phyloP scores from a whole-genome alignment of 2,888 invertebrate genomes.

The Napeogenes inachia region DNA sequence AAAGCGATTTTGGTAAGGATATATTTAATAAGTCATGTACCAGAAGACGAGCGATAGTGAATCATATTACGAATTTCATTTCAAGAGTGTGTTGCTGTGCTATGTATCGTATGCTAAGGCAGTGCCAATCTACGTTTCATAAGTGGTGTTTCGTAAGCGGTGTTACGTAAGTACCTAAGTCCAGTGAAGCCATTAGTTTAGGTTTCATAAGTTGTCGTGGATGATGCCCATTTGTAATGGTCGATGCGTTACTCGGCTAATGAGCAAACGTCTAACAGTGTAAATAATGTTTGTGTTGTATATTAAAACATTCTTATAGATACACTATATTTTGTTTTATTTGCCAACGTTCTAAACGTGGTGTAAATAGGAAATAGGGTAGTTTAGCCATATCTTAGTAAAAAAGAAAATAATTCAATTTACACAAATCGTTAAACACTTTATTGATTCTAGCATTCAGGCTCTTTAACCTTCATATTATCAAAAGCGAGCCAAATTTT shows the following conservation, averaged over 20 bases:
- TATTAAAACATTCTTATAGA: constrained; percentile 53
- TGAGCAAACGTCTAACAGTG: constrained; percentile 34
- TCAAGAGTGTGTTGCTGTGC: constrained; percentile 35
- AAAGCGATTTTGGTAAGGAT: constrained; percentile 14
- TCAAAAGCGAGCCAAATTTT: constrained; percentile 52
- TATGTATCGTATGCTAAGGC: constrained; percentile 43
- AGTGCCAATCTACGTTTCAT: constrained; percentile 45
- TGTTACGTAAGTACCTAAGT: constrained; percentile 29
- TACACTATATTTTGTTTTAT: constrained; percentile 33
- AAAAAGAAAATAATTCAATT: not conserved
- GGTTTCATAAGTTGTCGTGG: constrained; percentile 24
- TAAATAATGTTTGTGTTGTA: constrained; percentile 68
- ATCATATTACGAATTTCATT: constrained; percentile 32
- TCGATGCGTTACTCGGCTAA: constrained; percentile 15
- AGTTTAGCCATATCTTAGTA: not conserved
- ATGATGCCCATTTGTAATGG: constrained; percentile 24
- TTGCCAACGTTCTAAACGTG: not conserved
- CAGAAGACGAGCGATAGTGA: constrained; percentile 32
- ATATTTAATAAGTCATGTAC: constrained; percentile 22
- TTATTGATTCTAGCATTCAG: constrained; percentile 39
- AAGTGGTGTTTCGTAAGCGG: constrained; percentile 10
- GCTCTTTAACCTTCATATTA: constrained; percentile 55
- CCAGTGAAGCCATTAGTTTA: constrained; percentile 45
- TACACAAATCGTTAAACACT: not conserved
- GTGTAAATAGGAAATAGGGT: too few species aligned